Base-by-base conservation (phyloP, 2,797 vertebrate genomes). In the Helarctos malayanus region DNA sequence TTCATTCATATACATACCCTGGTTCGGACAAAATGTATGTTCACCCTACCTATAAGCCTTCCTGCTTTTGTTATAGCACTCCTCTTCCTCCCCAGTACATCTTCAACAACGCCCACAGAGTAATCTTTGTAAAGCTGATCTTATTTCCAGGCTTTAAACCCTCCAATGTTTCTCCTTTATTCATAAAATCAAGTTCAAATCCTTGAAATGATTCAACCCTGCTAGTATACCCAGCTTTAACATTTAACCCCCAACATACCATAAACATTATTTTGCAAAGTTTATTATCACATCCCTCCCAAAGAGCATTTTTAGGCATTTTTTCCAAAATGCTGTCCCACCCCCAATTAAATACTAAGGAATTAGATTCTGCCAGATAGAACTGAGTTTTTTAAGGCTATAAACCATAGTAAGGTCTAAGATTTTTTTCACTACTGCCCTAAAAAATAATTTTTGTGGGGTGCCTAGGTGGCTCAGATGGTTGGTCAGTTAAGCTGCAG, bases 1-100 rank as follows among this genome's bases (percentile, higher is more conserved):
- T 89, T 81, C 59, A 57, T 29, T 52, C 10, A 41, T n/a, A 79
- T 87, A 61, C 84, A 35, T 69, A 49, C 29, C 21, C 11, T 2
- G 1, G 35, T 78, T 89, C 82, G 19, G 47, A 82, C 45, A 94
- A 94, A 95, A 95, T n/a, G 45, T 57, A 23, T 61, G 52, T 82
- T 89, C 45, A 41, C 16, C n/a, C 27, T 45, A 89, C 79, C 41
- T 45, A 21, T 38, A 79, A 88, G 23, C 56, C 49, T 76, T 35
- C 61, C 52, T 79, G 73, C 32, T 59, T 92, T 47, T 61, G 47
- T 27, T 18, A 9, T 11, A 52, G 68, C 6, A 38, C 21, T 69
- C 7, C 4, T 23, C 4, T 23, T n/a, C 32, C 57, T 63, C 16
- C 11, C 47, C 11, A 16, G 23, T 68, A 32, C n/a, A 83, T 90